A percentile compares a stretch with the other conserved stretches of the same genome.
Evolutionary conservation across 2,888 invertebrate species (phyloP).

Genomic region (Pardosa pseudoannulata): DNA sequence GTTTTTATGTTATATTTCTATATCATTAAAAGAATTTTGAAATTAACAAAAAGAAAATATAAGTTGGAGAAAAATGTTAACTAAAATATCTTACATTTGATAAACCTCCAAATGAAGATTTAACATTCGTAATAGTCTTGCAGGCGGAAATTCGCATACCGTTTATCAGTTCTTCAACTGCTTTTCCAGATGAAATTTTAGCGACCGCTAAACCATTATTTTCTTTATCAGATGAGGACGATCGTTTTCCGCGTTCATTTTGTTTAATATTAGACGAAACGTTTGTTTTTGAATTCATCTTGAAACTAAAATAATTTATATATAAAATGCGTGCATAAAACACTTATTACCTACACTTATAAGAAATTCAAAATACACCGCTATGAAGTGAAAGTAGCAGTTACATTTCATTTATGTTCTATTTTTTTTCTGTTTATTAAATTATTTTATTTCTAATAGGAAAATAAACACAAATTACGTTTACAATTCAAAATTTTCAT

Average conservation of each 20-base stretch:
- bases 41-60: too few relatives aligned
- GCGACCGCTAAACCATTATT: conserved; percentile 17
- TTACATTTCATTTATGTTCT: too few relatives aligned
- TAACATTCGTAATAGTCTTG: conserved; percentile 57
- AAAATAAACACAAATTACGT: too few relatives aligned
- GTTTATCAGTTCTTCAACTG: conserved; percentile 45
- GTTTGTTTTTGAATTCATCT: conserved; percentile 8
- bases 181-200: conserved; percentile 1
- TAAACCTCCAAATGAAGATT: conserved; percentile 41
- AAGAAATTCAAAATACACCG: not conserved
- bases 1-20: too few relatives aligned
- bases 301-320: not conserved
- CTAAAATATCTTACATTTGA: conserved; percentile 35
- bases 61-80: too few relatives aligned
- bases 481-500: too few relatives aligned
- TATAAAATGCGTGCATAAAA: too few relatives aligned
- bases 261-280: not conserved
- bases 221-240: conserved; percentile 25
- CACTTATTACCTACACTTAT: not conserved
- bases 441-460: too few relatives aligned
- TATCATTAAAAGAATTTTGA: too few relatives aligned
- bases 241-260: not conserved
- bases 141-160: conserved; percentile 55
- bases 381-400: conserved; percentile 11
- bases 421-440: too few relatives aligned